Percentiles rank a stretch among this genome's conserved stretches.
These are phyloP conservation scores for Xenopus laevis DNA, from an alignment of 2,113 vertebrate species.

Conservation along the genomic window DNA sequence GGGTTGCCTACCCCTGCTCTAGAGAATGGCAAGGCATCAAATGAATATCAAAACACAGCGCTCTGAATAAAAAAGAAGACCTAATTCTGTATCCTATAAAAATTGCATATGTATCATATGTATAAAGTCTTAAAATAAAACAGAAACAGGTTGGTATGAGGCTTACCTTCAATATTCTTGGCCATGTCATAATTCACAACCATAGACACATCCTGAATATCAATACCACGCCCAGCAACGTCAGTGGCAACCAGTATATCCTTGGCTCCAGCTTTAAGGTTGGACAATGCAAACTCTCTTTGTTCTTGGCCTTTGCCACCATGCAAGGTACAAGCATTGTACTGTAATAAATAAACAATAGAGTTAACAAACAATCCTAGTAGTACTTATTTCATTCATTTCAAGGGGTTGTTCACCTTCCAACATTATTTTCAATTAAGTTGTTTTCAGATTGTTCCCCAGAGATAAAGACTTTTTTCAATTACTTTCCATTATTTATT, in stretches of 20 bases:
- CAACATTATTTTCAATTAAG: no score
- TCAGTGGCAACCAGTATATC: slow-evolving; percentile 97
- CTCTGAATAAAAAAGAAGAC: not conserved
- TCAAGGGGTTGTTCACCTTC: no score
- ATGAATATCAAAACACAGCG: not conserved
- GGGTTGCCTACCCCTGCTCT: no score
- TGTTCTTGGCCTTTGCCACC: slow-evolving; percentile 98
- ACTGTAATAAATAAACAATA: slow-evolving; percentile 61
- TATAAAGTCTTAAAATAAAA: no score
- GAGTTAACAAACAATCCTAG: no score
- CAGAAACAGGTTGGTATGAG: no score
- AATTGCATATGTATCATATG: not conserved
- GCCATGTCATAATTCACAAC: slow-evolving; percentile 98
- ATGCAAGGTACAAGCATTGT: slow-evolving; percentile 95
- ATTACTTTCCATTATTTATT: no score
- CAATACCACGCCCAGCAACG: slow-evolving; percentile 93
- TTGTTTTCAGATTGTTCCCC: no score
- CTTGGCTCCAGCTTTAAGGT: slow-evolving; percentile 95
- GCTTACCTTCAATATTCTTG: slow-evolving; percentile 94
- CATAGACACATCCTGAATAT: slow-evolving; percentile 98
- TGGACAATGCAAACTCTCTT: slow-evolving; percentile 94
- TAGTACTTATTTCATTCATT: not conserved
- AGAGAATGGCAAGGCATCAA: no score
- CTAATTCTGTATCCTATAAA: not conserved
- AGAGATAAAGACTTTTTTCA: no score